A percentile compares a stretch with the other conserved stretches of the same genome.
phyloP scores from a whole-genome alignment of 1,140 invertebrate species.

The Palaemon carinicauda region DNA sequence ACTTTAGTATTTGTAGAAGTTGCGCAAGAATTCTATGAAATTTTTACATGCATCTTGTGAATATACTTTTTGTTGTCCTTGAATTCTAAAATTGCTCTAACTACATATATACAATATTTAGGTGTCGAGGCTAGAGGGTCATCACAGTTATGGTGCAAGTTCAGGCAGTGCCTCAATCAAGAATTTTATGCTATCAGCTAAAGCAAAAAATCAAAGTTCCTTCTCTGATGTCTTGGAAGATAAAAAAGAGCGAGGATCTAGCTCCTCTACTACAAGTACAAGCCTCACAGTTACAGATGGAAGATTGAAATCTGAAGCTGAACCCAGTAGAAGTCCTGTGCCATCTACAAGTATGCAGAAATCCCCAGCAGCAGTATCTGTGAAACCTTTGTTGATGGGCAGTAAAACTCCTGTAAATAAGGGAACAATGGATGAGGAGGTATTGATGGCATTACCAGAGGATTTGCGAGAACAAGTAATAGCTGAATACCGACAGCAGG shows the following conservation, averaged over 20 bases:
- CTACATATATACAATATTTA: neutral
- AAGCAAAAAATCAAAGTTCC: neutral
- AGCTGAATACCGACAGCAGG: constrained; percentile 50
- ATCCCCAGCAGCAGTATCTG: neutral
- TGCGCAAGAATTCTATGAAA: neutral
- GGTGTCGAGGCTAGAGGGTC: constrained; percentile 49
- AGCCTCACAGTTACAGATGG: no score
- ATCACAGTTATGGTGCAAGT: neutral
- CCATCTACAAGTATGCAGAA: neutral
- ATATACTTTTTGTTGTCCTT: neutral
- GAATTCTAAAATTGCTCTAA: neutral
- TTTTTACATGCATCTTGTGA: neutral
- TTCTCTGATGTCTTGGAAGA: neutral
- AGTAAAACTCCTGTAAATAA: neutral
- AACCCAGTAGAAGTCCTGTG: neutral
- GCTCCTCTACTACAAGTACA: neutral
- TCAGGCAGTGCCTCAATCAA: constrained; percentile 19
- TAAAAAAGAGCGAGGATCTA: no score
- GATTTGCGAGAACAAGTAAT: constrained; percentile 52
- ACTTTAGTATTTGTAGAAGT: no score
- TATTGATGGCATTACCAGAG: constrained; percentile 47
- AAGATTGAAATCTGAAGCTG: no score
- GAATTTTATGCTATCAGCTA: constrained; percentile 33
- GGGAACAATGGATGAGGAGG: constrained; percentile 40
- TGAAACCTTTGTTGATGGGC: neutral